Evolutionary conservation across 2,888 invertebrate species (phyloP).

Genomic region (Stegana nigrithorax): DNA sequence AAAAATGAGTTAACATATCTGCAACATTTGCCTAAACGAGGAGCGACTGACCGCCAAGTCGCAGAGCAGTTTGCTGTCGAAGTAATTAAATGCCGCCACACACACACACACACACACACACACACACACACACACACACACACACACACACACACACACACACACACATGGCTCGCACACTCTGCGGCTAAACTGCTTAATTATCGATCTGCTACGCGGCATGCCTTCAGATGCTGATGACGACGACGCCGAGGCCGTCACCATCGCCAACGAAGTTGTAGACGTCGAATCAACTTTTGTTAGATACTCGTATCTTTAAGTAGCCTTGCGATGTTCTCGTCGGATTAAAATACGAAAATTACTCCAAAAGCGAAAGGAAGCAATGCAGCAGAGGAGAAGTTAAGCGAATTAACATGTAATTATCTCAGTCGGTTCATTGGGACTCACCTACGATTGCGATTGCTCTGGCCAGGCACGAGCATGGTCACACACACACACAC

Average conservation of each 20-base stretch:
- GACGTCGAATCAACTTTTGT: constrained; percentile 38
- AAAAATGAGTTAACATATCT: constrained; percentile 9
- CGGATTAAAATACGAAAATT: constrained; percentile 37
- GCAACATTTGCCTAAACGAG: neutral
- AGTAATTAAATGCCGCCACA: neutral
- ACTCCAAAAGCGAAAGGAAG: constrained; percentile 9
- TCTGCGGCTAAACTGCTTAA: constrained; percentile 40
- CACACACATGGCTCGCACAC: neutral
- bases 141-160: too few relatives aligned
- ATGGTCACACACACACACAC: neutral
- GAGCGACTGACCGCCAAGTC: too few relatives aligned
- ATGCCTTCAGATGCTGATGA: constrained; percentile 19
- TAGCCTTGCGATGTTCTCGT: constrained; percentile 18
- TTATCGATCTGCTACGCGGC: constrained; percentile 44
- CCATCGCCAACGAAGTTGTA: constrained; percentile 34
- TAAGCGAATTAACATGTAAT: constrained; percentile 58
- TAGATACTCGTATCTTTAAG: constrained; percentile 34
- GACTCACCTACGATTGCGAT: constrained; percentile 6
- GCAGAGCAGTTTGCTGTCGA: neutral
- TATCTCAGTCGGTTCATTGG: constrained; percentile 48
- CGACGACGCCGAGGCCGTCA: constrained; percentile 41
- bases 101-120: neutral
- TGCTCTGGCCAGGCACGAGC: neutral
- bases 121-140: too few relatives aligned
- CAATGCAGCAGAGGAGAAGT: constrained; percentile 21